These are phyloP conservation scores for Philotrypesis tridentata DNA, from an alignment of 1,140 invertebrate species.

Conservation along the genomic window DNA sequence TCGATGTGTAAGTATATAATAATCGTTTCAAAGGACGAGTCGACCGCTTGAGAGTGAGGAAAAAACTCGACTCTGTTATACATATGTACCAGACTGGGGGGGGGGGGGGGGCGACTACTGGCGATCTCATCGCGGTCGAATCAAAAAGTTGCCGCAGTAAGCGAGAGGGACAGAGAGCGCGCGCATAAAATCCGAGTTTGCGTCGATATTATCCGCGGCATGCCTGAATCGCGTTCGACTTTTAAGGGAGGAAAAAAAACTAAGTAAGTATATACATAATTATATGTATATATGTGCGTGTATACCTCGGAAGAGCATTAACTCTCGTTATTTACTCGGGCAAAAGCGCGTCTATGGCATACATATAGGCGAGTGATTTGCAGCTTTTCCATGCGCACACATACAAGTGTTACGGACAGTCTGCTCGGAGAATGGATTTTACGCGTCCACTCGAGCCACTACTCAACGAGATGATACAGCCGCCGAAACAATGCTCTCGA, in stretches of 20 bases:
- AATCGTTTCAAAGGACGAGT: not conserved
- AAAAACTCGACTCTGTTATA: no score
- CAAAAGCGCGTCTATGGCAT: no score
- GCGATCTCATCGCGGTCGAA: not conserved
- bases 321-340: no score
- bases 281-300: no score
- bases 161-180: not conserved
- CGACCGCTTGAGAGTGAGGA: no score
- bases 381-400: not conserved
- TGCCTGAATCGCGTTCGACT: conserved; percentile 30
- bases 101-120: no score
- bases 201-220: conserved; percentile 8
- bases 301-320: no score
- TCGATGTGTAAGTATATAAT: not conserved
- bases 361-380: not conserved
- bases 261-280: not conserved
- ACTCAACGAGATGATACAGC: no score
- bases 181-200: conserved; percentile 41
- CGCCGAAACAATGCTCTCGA: not conserved
- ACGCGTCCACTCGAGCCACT: not conserved
- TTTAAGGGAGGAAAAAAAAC: not conserved
- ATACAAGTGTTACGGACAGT: not conserved
- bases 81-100: no score
- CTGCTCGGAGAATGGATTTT: not conserved
- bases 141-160: not conserved